Evolutionary conservation across 2,113 vertebrate genomes (phyloP).

Genomic region (Ranitomeya variabilis): DNA sequence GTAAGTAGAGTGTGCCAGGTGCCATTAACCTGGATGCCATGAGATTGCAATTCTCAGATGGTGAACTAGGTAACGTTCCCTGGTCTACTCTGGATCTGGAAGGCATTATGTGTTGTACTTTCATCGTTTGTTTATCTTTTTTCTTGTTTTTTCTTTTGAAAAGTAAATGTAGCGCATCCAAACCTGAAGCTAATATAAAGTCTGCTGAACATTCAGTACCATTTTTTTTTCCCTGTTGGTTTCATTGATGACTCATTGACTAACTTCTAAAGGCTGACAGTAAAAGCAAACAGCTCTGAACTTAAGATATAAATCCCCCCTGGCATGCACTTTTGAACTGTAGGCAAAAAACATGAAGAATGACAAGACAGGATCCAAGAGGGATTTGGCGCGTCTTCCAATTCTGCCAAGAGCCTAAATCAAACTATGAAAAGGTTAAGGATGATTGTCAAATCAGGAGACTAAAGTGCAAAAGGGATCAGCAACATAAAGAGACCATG

Average conservation of each 20-base stretch:
- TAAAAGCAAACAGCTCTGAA: slow-evolving; percentile 46
- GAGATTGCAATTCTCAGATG: background rate
- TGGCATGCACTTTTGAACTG: slow-evolving; percentile 39
- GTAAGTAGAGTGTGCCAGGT: background rate
- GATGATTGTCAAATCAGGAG: slow-evolving; percentile 47
- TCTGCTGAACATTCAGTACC: slow-evolving; percentile 22
- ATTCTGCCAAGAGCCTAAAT: slow-evolving; percentile 36
- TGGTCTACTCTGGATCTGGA: background rate
- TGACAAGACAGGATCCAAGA: slow-evolving; percentile 45
- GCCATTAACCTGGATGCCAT: slow-evolving; percentile 18
- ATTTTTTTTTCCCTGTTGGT: slow-evolving; percentile 40
- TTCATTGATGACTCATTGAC: slow-evolving; percentile 48
- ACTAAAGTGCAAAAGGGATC: background rate
- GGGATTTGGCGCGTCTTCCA: slow-evolving; percentile 37
- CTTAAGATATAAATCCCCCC: slow-evolving; percentile 49
- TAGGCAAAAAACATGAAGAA: slow-evolving; percentile 51
- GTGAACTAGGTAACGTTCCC: background rate
- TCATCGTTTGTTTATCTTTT: slow-evolving; percentile 17
- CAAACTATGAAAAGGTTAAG: slow-evolving; percentile 48
- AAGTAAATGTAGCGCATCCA: background rate
- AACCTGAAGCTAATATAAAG: slow-evolving; percentile 1
- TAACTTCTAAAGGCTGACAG: slow-evolving; percentile 45
- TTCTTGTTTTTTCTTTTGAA: background rate
- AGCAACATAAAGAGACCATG: background rate
- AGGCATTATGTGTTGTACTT: background rate